Percentiles rank a stretch among this genome's conserved stretches.
Conservation (phyloP, 2,888 invertebrate species). For the Cheilosia urbana region DNA sequence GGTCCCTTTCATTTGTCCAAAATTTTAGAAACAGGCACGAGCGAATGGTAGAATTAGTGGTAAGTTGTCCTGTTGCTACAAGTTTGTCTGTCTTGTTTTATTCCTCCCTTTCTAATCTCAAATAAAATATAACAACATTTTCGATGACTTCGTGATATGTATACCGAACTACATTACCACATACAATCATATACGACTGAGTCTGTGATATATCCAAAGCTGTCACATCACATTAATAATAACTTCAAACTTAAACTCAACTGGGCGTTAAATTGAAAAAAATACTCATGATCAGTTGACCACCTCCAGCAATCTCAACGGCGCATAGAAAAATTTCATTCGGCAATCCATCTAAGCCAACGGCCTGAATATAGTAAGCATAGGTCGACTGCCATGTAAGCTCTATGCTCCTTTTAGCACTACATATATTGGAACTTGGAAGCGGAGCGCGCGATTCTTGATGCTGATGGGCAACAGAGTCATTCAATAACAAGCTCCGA, state of each 20-base stretch:
- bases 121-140: no score
- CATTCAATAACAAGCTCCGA: constrained; percentile 3
- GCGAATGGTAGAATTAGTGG: no score
- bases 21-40: no score
- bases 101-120: no score
- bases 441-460: background rate
- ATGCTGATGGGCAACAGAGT: constrained; percentile 9
- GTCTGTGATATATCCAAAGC: background rate
- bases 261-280: constrained; percentile 24
- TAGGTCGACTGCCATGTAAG: constrained; percentile 6
- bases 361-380: background rate
- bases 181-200: background rate
- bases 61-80: no score
- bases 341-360: constrained; percentile 18
- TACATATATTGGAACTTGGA: background rate
- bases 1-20: no score
- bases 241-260: constrained; percentile 1
- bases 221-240: constrained; percentile 20
- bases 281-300: constrained; percentile 4
- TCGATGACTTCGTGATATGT: no score
- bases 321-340: constrained; percentile 10
- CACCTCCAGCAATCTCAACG: constrained; percentile 12
- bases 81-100: no score
- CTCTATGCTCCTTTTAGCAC: constrained; percentile 2
- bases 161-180: background rate